Base-by-base conservation (phyloP, 2,888 invertebrate species). In the Drosophila mulleri region DNA sequence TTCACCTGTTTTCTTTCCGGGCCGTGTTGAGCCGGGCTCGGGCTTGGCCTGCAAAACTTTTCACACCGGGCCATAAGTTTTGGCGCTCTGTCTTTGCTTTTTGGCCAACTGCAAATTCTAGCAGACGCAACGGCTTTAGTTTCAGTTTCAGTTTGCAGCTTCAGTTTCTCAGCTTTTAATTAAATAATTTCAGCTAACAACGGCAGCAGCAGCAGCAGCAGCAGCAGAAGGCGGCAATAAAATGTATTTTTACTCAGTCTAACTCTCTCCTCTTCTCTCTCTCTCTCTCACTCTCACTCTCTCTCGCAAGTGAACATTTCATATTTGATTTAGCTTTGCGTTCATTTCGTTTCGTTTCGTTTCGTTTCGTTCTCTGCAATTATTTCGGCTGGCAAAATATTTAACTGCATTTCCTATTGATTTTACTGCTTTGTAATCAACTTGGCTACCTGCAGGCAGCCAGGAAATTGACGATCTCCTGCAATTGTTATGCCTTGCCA, bases 401-500 rank as follows among this genome's bases (percentile, higher is more conserved):
- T 89, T 84, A 84, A 88, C 84, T 89, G 84, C 89, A 88, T 88
- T 84, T 84, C 89, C 89, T 84, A 84, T 89, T 84, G 84, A 82
- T 88, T 84, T 85, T 88, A 73, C 71, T 83, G 82, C 84, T 87
- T 86, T 87, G 84, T 75, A 89, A 89, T 89, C 84, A 84, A 83
- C 67, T 84, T 79, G 86, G 65, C 69, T 72, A 80, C 71, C 82
- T 79, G 82, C 82, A 75, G 80, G 79, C 80, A 59, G 63, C 56
- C 88, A 88, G 84, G 84, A 84, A 85, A 84, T 84, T 84, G 84
- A 80, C 86, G 89, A 84, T 84, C 84, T 84, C 89, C 84, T 84
- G 86, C 83, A 82, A 85, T 88, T 74, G 83, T 72, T 77, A 73
- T 66, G 81, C 83, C 70, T 66, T 18, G 58, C 66, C 65, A 29